These are phyloP conservation scores for Nixonia krombeini DNA, from an alignment of 1,140 invertebrate species.

Conservation along the genomic window DNA sequence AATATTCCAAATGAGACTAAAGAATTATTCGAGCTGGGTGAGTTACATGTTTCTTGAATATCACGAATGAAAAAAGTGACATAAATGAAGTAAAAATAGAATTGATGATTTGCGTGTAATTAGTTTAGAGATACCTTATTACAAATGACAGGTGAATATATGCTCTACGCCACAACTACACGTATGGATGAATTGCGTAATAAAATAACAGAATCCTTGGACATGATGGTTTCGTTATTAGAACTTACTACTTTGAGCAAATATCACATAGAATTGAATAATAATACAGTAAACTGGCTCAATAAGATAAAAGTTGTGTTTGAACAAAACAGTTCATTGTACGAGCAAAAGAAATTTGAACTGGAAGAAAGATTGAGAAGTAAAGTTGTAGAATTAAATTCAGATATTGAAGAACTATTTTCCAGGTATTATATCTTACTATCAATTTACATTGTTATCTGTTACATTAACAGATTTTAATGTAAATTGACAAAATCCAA, in stretches of 20 bases:
- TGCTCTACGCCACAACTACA: constrained; percentile 75
- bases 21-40: constrained; percentile 77
- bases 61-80: no score
- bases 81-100: no score
- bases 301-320: constrained; percentile 80
- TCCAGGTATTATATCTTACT: no score
- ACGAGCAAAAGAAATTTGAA: constrained; percentile 84
- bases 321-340: constrained; percentile 79
- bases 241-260: constrained; percentile 77
- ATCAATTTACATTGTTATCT: no score
- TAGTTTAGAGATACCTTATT: not conserved
- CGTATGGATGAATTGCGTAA: constrained; percentile 76
- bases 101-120: not conserved
- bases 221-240: constrained; percentile 77
- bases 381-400: constrained; percentile 78
- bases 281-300: constrained; percentile 80
- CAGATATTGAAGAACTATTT: constrained; percentile 79
- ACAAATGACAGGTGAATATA: constrained; percentile 75
- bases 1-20: constrained; percentile 79
- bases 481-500: no score
- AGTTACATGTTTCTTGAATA: constrained; percentile 10
- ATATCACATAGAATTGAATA: constrained; percentile 79
- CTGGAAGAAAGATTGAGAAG: constrained; percentile 83
- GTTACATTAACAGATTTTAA: no score
- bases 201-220: constrained; percentile 75